These are phyloP conservation scores for Maniola hyperantus DNA, from an alignment of 2,888 invertebrate species.

Conservation along the genomic window DNA sequence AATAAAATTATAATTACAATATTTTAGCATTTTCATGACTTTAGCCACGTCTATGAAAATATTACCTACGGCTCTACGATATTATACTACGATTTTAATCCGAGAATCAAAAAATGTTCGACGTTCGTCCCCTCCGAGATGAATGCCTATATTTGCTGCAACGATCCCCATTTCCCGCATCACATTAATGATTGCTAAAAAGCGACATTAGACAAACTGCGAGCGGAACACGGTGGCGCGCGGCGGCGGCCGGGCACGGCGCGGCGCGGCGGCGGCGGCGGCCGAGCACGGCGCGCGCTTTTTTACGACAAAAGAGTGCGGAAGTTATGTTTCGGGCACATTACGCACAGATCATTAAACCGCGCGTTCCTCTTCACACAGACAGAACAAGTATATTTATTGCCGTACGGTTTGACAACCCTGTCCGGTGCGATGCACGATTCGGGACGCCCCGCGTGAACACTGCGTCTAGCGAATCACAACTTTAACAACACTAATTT, in stretches of 20 bases:
- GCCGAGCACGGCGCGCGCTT: slow-evolving; percentile 56
- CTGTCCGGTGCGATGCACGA: slow-evolving; percentile 1
- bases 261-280: too few relatives aligned
- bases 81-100: neutral
- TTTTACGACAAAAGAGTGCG: slow-evolving; percentile 75
- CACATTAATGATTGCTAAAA: slow-evolving; percentile 40
- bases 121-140: neutral
- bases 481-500: slow-evolving; percentile 1
- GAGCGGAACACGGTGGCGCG: slow-evolving; percentile 20
- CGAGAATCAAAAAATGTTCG: neutral
- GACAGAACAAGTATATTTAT: slow-evolving; percentile 72
- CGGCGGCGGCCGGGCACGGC: too few relatives aligned
- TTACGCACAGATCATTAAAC: slow-evolving; percentile 79
- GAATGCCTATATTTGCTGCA: neutral
- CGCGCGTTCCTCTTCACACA: slow-evolving; percentile 59
- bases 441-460: slow-evolving; percentile 60
- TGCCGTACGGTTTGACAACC: slow-evolving; percentile 59
- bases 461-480: slow-evolving; percentile 28
- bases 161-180: slow-evolving; percentile 1
- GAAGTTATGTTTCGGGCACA: slow-evolving; percentile 72
- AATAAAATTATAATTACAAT: too few relatives aligned
- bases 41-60: neutral
- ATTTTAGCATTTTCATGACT: neutral
- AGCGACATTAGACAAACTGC: slow-evolving; percentile 38
- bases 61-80: neutral